Base-by-base conservation (phyloP, 92 coral and sea anemone genomes). In the Porites evermanni region DNA sequence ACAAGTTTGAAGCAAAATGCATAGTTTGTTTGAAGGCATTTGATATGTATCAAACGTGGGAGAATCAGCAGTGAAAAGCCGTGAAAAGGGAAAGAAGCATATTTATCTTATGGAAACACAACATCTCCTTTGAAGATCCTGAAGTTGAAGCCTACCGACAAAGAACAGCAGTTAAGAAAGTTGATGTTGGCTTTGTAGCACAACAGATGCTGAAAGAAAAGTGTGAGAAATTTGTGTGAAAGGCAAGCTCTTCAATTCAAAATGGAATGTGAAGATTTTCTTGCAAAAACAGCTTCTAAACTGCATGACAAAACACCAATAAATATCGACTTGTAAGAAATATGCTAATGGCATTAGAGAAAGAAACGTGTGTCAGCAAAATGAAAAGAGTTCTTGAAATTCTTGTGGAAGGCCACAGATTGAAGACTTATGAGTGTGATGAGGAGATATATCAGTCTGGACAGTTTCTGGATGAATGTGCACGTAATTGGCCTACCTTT, bases 21-120 rank as follows among this genome's bases (percentile, higher is more conserved):
- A 79, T 79, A 52, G 70, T 88, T 23, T 88, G 87, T 20, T 19
- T 53, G 53, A 88, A 88, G 63, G 67, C 78, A 2, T 88, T 88
- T 47, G 91, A 88, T 24, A 24, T 68, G 84, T 83, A 69, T 88
- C 91, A 52, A 88, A 88, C 58, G 77, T 88, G 84, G 88, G 87
- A 53, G 82, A 82, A 64, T 83, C 84, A 18, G 87, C 83, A 63
- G 10, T n/a, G 78, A 51, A 51, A 74, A 74, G 78, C 78, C 53
- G 53, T 1, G 63, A 47, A 20, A 51, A 53, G 54, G 63, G 75
- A 71, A 71, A 71, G 75, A 71, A 71, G 53, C 56, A 71, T 16
- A 71, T 68, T 68, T 20, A 68, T 68, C 72, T 68, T 24, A 68
- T 68, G 72, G 14, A 68, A 68, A 68, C 38, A 47, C 72, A 68